Base-by-base conservation (phyloP, 2,797 vertebrate genomes). In the Kryptolebias ocellatus region DNA sequence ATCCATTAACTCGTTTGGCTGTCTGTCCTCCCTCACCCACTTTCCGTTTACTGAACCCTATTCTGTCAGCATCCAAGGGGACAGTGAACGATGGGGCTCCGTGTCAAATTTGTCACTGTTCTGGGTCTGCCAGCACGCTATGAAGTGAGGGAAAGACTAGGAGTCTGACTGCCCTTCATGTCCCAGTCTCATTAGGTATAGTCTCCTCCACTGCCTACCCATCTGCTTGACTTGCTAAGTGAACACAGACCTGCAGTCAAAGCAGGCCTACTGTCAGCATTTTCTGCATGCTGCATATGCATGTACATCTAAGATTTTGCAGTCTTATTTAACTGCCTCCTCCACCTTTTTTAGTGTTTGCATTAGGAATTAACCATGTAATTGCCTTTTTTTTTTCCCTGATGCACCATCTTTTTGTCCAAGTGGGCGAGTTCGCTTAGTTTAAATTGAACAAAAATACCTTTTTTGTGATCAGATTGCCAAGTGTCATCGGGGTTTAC, bases 41-140 rank as follows among this genome's bases (percentile, higher is more conserved):
- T 58, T 53, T 53, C 54, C 49, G 17, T 52, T 55, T 53, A 46
- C 79, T 1, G 7, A 68, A 72, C 70, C 60, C 44, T 76, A 51
- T 72, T 86, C 75, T 83, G 74, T 83, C 82, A 70, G 80, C 76
- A 63, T 58, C 80, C 78, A 87, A 90, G 61, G 37, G 75, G 86
- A 85, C 86, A 73, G 78, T 90, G 87, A 91, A 64, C 56, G 73
- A 90, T 89, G 77, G 63, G 63, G 56, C 72, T 60, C 45, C 0
- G 53, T 59, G 83, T 84, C 14, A 50, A 79, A 85, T 87, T 79
- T 87, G 84, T 87, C 83, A 81, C 79, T 2, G 39, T 84, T 82
- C 81, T 51, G 60, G 59, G 73, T 65, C 67, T 86, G 86, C 74
- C 69, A 75, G 70, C 54, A 16, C 61, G 62, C 20, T 20, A 67